Evolutionary conservation across 2,888 invertebrate genomes (phyloP).

Genomic region (Tenthredo distinguenda): DNA sequence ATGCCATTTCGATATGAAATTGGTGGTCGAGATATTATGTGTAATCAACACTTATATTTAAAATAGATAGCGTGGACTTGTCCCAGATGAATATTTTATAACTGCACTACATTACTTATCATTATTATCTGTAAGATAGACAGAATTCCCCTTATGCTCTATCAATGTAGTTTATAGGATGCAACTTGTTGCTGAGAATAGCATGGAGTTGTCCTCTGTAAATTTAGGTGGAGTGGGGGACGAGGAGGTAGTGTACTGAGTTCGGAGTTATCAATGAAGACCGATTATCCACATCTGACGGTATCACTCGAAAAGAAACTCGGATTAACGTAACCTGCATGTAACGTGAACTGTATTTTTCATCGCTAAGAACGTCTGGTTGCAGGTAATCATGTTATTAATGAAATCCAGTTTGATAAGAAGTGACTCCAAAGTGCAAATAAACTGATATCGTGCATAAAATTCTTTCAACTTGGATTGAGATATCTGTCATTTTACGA

Average conservation of each 20-base stretch:
- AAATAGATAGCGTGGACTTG: not conserved
- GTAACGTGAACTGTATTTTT: not conserved
- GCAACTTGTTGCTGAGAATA: not conserved
- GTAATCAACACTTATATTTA: not conserved
- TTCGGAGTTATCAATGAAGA: not conserved
- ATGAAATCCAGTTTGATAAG: not conserved
- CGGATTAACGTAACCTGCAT: not conserved
- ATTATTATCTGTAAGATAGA: not conserved
- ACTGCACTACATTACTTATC: not conserved
- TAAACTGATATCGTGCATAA: not conserved
- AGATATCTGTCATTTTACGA: not conserved
- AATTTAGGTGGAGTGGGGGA: not conserved
- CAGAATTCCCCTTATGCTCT: not conserved
- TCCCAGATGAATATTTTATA: not conserved
- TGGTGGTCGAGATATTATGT: not conserved
- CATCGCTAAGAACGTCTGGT: not conserved
- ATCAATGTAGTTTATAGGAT: not conserved
- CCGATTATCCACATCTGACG: not conserved
- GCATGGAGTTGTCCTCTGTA: not conserved
- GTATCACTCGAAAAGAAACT: not conserved
- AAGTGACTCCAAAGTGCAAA: not conserved
- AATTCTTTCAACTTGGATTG: not conserved
- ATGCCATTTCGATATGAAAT: not conserved
- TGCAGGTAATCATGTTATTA: constrained; percentile 4
- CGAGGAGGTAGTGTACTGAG: not conserved